A percentile compares a stretch with the other conserved stretches of the same genome.
Evolutionary conservation across 2,797 vertebrate species (phyloP).

Genomic region (Pseudocheirus occidentalis): DNA sequence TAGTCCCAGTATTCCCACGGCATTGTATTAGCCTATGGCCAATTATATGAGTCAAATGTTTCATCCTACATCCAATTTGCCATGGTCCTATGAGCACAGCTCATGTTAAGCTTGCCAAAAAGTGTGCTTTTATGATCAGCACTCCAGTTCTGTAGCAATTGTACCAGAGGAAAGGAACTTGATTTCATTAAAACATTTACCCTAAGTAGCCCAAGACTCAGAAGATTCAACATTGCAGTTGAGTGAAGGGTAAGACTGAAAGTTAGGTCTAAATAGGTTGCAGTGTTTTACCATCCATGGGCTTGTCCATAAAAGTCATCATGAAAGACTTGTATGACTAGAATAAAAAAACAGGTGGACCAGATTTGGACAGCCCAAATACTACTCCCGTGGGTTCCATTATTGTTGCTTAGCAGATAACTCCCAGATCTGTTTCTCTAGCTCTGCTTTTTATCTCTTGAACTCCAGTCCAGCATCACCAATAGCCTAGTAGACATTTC

Average conservation of each 20-base stretch:
- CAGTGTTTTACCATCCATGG: neutral
- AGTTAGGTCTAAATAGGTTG: neutral
- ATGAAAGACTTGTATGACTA: neutral
- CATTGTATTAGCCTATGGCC: neutral
- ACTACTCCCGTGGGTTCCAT: neutral
- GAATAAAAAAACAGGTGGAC: neutral
- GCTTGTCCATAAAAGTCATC: neutral
- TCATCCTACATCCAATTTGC: neutral
- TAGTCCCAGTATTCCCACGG: neutral
- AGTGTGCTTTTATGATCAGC: neutral
- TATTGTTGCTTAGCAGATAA: neutral
- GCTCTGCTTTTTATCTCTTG: neutral
- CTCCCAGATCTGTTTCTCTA: neutral
- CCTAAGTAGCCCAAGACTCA: neutral
- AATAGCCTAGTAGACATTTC: neutral
- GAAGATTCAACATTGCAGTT: neutral
- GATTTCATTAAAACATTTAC: neutral
- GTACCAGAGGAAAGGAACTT: neutral
- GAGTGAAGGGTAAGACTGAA: neutral
- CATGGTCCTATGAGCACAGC: neutral
- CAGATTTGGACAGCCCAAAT: neutral
- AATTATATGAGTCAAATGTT: conserved; percentile 1
- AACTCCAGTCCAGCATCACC: neutral
- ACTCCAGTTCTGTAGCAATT: neutral
- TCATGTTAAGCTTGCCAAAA: neutral